Evolutionary conservation across 2,888 invertebrate species (phyloP), one percentile per base, ranked within the genome.

Genomic region (Apotomis betuletana): DNA sequence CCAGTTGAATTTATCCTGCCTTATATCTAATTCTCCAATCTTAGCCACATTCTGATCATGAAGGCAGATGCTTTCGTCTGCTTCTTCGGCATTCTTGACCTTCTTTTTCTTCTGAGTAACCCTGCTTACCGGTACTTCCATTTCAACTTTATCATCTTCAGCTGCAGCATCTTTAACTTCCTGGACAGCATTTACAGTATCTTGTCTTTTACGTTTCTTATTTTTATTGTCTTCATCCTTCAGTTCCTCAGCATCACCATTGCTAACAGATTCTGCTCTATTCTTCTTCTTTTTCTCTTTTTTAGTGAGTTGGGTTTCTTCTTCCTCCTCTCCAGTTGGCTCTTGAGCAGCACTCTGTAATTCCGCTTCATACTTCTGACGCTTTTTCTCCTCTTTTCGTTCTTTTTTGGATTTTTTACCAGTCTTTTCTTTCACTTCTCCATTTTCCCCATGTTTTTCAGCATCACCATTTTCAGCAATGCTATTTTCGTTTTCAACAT

Each of bases 21-120:
- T 85, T 55, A 75, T 77, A 75, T 79, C 76, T 75, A 84, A 76
- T 77, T 88, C 88, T 54, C 86, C 92, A 75, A 87, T 89, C 77
- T 89, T 92, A 10, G 91, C 90, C 49, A 92, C 93, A 84, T 94
- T 94, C 77, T 90, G 92, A 73, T 90, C 89, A 79, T 91, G 92
- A 73, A 92, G 87, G 69, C 87, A 89, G 74, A 88, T 81, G 76
- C 87, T 89, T 76, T 90, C 89, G 49, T 89, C 88, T 4, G 82
- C 83, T 74, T 85, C 85, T 61, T 87, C 87, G 74, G 84, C 81
- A 71, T 81, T 89, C 75, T 84, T 85, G 6, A 85, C 80, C 77
- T 87, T 90, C 12, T 93, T 91, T 82, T 93, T 91, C 78, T 93
- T 89, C 72, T 84, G 86, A 2, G 83, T 80, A 75, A 82, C 88